Evolutionary conservation across 2,888 invertebrate genomes (phyloP), one percentile per base, ranked within the genome.

Genomic region (Cacoxenus indagator): DNA sequence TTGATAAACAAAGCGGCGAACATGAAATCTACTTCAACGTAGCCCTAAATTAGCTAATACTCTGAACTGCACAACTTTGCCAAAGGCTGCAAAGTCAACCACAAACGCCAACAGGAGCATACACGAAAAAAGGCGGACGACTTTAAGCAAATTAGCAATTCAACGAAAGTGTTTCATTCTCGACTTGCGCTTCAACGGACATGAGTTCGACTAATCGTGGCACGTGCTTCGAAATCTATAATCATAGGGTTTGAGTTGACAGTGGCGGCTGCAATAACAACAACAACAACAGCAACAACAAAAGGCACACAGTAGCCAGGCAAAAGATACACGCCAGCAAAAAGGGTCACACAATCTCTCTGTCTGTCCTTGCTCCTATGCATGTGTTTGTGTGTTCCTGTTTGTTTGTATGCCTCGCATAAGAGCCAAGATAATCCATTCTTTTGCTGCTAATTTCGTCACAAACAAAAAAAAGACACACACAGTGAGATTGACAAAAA

Each of bases 401-500:
- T 17, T n/a, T 31, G n/a, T 5, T 22, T 26, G 24, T 54, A 27
- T 55, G 55, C 26, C 55, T 55, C 17, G 55, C 55, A 24, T 55
- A 27, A 62, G 26, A 62, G 61, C 61, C 43, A 74, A 75, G 78
- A 82, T 81, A 83, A 81, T 82, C 80, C 82, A 83, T 82, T 82
- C 83, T 80, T 83, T 82, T 80, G 81, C 78, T 83, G 82, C 81
- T 81, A 81, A 81, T 81, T 81, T 83, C 77, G 76, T 78, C 75
- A 31, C 11, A 31, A 3, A 57, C 55, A 55, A 55, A 45, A 55
- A 24, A 11, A 14, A 22, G 24, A 43, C 46, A 37, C 31, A 11
- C 51, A 64, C 46, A 64, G 14, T 19, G 3, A 4, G 6, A 22
- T 14, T n/a, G 24, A 14, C 64, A 43, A 46, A 64, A 62, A 62